Base-by-base conservation (phyloP, 2,888 invertebrate species). In the Aspidiotus rigidus region DNA sequence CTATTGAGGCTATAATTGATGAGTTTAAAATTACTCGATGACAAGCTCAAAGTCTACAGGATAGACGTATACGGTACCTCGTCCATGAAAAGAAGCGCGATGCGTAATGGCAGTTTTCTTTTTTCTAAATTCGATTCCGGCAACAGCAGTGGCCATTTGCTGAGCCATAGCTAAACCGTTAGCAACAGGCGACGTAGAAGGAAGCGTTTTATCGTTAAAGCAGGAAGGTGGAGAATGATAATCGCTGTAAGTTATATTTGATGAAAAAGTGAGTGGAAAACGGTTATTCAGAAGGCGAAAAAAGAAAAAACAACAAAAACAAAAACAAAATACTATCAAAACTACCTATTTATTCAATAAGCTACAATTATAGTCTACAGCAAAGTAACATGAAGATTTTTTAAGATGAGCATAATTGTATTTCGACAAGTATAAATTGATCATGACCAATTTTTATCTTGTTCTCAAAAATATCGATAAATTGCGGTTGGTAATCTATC, bases 71-170 rank as follows among this genome's bases (percentile, higher is more conserved):
- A 49, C 49, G 42, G 17, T 81, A 84, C 84, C 84, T 84, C 83
- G 81, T 80, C 83, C 84, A 78, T 84, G 84, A 78, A 83, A 84
- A 76, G 84, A 84, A 78, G 84, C 83, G 78, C 84, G 82, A 78
- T 84, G 84, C 62, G 74, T 73, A 62, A 75, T 73, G 49, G 75
- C 75, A 61, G 74, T 75, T 64, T 73, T 74, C 70, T 74, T 74
- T 69, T 67, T 70, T 77, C 76, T 76, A 64, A 84, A 83, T 75
- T 84, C 78, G 77, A 86, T 84, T 73, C 86, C 85, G 72, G 86
- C 85, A n/a, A 76, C 85, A 72, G 86, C 85, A n/a, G 76, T 83
- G 72, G 86, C 86, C 83, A 87, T 86, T 71, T 86, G 86, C 80
- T 86, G 85, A 69, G 83, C 83, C 79, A 87, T 86, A 73, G 86